Evolutionary conservation across 2,888 invertebrate species (phyloP), one percentile per base, ranked within the genome.

Genomic region (Calameuta idolon): DNA sequence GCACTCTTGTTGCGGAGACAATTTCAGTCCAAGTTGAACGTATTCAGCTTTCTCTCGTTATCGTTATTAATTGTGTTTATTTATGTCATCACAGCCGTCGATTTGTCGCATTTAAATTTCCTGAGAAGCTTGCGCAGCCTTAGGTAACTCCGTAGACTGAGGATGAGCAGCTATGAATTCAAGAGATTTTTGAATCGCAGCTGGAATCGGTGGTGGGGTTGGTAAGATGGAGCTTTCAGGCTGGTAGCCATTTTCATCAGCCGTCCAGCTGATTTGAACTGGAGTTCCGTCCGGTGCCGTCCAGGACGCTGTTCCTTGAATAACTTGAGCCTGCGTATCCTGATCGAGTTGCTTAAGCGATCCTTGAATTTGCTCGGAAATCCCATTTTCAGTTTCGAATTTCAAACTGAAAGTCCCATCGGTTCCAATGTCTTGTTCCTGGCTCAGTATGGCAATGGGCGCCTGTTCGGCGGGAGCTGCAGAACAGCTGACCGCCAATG

Each of bases 321-420:
- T 77, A 5, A 78, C 77, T 69, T 80, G 79, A 12, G 83, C 81
- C 68, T 82, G 79, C 34, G 77, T 79, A 74, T 76, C 68, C 4
- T 73, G 69, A 11, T 73, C 76, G 33, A 73, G 23, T 35, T 79
- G 71, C 1, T 30, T 76, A 31, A 83, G 5, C 2, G 71, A 77
- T 74, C 84, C 84, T 1, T 73, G 40, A 23, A 81, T 81, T 76
- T 78, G 34, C 23, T 77, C 76, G 33, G 9, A 74, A 37, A 81
- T 88, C 23, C 89, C 87, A 31, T 88, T 87, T 5, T 84, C 88
- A n/a, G 85, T 87, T 74, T 90, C 88, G 83, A 81, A 90, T 77
- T 81, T 83, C 34, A 82, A 77, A 35, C 79, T 84, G 79, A 86
- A 90, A 68, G 84, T 85, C 40, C 90, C 90, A 74, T 89, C 89